Conservation (phyloP, 2,113 vertebrate species). For the Paratilapia polleni region DNA sequence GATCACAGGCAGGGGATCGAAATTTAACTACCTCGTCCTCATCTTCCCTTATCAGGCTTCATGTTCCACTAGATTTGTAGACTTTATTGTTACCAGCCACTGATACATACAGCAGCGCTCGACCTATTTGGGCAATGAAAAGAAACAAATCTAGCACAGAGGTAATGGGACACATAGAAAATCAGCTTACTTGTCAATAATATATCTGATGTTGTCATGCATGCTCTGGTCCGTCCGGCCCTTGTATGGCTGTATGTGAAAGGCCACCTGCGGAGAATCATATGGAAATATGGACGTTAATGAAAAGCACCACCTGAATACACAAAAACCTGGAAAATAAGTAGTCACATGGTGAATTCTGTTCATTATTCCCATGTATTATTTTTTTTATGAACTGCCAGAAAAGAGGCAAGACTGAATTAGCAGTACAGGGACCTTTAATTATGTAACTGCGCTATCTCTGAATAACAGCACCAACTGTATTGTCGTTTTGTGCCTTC, state of each 20-base stretch:
- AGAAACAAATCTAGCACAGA: not conserved
- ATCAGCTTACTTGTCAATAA: conserved; percentile 87
- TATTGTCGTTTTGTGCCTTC: not conserved
- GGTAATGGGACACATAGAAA: not conserved
- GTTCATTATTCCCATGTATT: not conserved
- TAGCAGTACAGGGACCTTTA: not conserved
- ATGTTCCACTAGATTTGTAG: not conserved
- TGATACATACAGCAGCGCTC: conserved; percentile 7
- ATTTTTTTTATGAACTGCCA: not conserved
- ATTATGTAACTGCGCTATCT: not conserved
- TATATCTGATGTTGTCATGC: conserved; percentile 90
- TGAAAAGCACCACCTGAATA: not conserved
- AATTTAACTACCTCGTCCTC: conserved; percentile 56
- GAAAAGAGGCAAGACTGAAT: not conserved
- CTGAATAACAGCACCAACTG: not conserved
- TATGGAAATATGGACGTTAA: not conserved
- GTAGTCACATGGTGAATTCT: not conserved
- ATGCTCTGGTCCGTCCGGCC: conserved; percentile 88
- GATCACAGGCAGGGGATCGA: conserved; percentile 32
- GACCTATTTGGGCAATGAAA: not conserved
- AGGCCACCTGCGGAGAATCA: conserved; percentile 84
- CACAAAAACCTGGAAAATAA: conserved; percentile 16
- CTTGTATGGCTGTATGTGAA: conserved; percentile 91
- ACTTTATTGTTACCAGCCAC: not conserved
- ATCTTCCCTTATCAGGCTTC: conserved; percentile 1